These are phyloP conservation scores for Apistogramma diplotaenia DNA, from an alignment of 2,113 vertebrate genomes.

Conservation along the genomic window DNA sequence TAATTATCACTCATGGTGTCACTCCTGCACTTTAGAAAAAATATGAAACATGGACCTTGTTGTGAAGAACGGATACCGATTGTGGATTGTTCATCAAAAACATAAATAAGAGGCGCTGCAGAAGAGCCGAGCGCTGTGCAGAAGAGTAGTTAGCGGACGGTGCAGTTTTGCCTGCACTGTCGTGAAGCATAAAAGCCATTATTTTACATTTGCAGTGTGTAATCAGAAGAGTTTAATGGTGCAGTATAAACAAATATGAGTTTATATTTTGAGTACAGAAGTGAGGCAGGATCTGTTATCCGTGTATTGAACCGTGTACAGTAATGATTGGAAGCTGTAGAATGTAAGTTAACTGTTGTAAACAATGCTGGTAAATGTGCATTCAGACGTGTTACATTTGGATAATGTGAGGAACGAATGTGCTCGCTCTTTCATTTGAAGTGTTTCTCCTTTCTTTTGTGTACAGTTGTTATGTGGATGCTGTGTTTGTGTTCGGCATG, in stretches of 20 bases:
- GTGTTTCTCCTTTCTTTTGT: conserved; percentile 46
- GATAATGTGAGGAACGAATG: conserved; percentile 30
- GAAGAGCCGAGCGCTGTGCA: conserved; percentile 17
- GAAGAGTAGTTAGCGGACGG: neutral
- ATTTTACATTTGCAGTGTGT: conserved; percentile 33
- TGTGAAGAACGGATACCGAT: conserved; percentile 32
- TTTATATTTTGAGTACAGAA: conserved; percentile 61
- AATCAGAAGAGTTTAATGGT: conserved; percentile 3
- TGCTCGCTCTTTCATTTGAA: conserved; percentile 13
- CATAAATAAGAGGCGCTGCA: neutral
- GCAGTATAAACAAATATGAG: conserved; percentile 27
- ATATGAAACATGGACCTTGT: conserved; percentile 37
- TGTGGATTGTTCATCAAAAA: conserved; percentile 38
- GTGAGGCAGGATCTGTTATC: conserved; percentile 3
- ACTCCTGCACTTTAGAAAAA: conserved; percentile 68
- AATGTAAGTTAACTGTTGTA: conserved; percentile 35
- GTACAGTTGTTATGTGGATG: conserved; percentile 58
- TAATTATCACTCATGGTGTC: conserved; percentile 9
- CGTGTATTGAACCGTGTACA: conserved; percentile 40
- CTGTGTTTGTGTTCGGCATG: conserved; percentile 69
- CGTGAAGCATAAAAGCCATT: conserved; percentile 44
- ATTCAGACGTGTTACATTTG: conserved; percentile 19
- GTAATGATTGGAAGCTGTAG: conserved; percentile 20
- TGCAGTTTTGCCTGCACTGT: conserved; percentile 25
- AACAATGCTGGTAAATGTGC: conserved; percentile 48